These are phyloP conservation scores for Frieseomelitta varia DNA, from an alignment of 1,140 invertebrate genomes.

Conservation along the genomic window DNA sequence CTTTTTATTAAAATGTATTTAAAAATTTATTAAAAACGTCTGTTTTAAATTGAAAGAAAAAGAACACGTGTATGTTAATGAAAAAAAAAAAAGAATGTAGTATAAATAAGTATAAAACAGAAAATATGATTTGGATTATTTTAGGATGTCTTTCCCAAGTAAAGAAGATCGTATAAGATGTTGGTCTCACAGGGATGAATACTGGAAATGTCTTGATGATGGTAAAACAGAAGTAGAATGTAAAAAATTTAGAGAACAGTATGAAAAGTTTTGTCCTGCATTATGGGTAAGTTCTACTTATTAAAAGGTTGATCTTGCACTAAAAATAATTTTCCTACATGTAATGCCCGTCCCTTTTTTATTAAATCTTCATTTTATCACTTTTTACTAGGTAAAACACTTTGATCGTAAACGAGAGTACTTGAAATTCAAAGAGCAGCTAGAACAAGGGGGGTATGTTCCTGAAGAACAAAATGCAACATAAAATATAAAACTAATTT, in stretches of 20 bases:
- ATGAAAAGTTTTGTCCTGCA: conserved; percentile 91
- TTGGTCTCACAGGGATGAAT: conserved; percentile 92
- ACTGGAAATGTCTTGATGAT: conserved; percentile 94
- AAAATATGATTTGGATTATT: not conserved
- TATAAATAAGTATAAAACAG: not conserved
- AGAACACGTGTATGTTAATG: not conserved
- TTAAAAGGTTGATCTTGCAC: not conserved
- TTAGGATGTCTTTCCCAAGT: conserved; percentile 91
- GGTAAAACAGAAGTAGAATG: conserved; percentile 85
- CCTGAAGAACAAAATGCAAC: conserved; percentile 78
- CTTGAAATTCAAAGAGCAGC: conserved; percentile 93
- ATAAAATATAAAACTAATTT: conserved; percentile 57
- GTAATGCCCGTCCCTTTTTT: conserved; percentile 38
- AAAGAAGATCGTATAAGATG: conserved; percentile 91
- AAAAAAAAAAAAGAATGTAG: not conserved
- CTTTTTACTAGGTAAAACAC: conserved; percentile 89
- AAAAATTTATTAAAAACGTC: conserved; percentile 12
- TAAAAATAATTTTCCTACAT: conserved; percentile 7
- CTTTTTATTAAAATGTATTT: not conserved
- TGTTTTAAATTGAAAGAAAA: not conserved
- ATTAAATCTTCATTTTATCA: conserved; percentile 44
- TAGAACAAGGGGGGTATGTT: conserved; percentile 93
- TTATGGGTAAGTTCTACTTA: conserved; percentile 87
- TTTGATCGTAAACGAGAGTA: conserved; percentile 95
- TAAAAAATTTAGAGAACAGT: conserved; percentile 87